phyloP scores from a whole-genome alignment of 2,888 invertebrate genomes.

The Apodemia duryi region DNA sequence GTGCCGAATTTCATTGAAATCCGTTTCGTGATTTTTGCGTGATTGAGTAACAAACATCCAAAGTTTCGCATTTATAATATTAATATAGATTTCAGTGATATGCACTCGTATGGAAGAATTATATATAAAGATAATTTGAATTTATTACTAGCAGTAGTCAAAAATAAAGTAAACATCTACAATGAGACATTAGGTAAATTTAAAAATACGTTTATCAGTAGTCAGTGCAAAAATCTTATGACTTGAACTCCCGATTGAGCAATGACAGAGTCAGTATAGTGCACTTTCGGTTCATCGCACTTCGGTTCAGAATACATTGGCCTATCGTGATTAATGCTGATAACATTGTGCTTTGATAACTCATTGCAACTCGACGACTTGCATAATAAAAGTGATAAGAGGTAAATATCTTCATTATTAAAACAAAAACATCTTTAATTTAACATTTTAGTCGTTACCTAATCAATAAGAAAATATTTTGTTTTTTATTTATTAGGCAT shows the following conservation, averaged over 20 bases:
- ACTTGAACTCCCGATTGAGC: slow-evolving; percentile 16
- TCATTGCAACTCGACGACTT: slow-evolving; percentile 18
- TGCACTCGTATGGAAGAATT: no score
- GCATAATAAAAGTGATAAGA: slow-evolving; percentile 31
- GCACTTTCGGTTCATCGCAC: slow-evolving; percentile 53
- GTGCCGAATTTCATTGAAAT: no score
- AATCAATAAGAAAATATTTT: neutral
- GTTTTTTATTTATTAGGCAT: neutral
- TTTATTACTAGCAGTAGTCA: neutral
- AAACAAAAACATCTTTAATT: slow-evolving; percentile 18
- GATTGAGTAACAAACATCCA: no score
- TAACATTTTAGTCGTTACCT: neutral
- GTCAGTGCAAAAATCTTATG: slow-evolving; percentile 19
- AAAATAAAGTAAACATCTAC: slow-evolving; percentile 11
- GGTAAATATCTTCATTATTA: slow-evolving; percentile 23
- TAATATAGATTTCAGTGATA: no score
- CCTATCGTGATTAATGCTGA: slow-evolving; percentile 42
- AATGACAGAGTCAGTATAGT: slow-evolving; percentile 45
- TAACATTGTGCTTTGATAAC: slow-evolving; percentile 35
- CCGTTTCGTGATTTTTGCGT: no score
- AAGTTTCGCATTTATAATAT: no score
- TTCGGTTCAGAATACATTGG: slow-evolving; percentile 51
- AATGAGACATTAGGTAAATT: slow-evolving; percentile 17
- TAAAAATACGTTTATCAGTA: slow-evolving; percentile 24
- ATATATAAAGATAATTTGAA: no score